Conservation (phyloP, 1,140 invertebrate species). For the Sesamia nonagrioides region DNA sequence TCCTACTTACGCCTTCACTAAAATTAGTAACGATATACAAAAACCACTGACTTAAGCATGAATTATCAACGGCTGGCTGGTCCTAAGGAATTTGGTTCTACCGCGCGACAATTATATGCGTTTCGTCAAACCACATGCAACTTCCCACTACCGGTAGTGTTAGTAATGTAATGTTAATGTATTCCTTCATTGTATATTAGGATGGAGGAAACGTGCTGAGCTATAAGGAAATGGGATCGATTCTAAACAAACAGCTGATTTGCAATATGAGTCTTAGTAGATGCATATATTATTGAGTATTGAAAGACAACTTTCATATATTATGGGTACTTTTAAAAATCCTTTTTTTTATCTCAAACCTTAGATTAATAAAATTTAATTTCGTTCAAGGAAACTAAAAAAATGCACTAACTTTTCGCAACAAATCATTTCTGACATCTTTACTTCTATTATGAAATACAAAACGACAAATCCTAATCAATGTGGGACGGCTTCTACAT, state of each 20-base stretch:
- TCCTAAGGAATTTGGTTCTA: conserved; percentile 26
- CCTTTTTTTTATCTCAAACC: no score
- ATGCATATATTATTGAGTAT: no score
- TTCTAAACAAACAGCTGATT: no score
- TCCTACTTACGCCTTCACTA: neutral
- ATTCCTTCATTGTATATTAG: conserved; percentile 11
- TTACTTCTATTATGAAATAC: neutral
- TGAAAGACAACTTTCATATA: no score
- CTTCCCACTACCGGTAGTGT: conserved; percentile 46
- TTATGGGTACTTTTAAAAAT: no score
- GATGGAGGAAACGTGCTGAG: neutral
- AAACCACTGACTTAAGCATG: conserved; percentile 24
- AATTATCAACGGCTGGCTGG: conserved; percentile 22
- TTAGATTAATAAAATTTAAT: neutral
- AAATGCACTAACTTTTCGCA: neutral
- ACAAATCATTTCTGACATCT: conserved; percentile 4
- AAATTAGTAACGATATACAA: conserved; percentile 21
- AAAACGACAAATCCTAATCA: neutral
- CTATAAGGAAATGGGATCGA: conserved; percentile 21
- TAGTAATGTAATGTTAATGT: conserved; percentile 28
- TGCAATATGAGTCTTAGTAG: no score
- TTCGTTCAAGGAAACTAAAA: neutral
- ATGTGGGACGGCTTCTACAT: neutral
- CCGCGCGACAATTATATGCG: conserved; percentile 41
- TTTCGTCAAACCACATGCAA: conserved; percentile 41